phyloP scores from a whole-genome alignment of 2,113 vertebrate genomes.

The Forbesichthys papilliferus region DNA sequence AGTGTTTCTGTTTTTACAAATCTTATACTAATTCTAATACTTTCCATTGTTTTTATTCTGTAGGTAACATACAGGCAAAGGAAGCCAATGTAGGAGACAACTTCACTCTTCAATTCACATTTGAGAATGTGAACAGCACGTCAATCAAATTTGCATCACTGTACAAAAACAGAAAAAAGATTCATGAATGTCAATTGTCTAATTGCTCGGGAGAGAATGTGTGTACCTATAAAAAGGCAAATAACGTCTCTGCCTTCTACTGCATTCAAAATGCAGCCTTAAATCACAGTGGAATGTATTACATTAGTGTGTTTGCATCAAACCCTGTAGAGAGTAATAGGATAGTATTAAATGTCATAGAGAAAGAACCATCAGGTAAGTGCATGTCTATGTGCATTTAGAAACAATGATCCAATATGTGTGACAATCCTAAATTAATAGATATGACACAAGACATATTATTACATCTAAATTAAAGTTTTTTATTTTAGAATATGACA shows the following conservation, averaged over 20 bases:
- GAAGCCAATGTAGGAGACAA: conserved; percentile 20
- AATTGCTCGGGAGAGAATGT: rapidly evolving
- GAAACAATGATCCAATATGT: too few relatives aligned
- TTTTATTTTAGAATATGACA: too few relatives aligned
- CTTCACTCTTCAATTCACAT: conserved; percentile 47
- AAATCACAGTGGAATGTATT: conserved; percentile 25
- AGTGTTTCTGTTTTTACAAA: too few relatives aligned
- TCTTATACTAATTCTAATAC: too few relatives aligned
- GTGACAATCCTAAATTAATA: too few relatives aligned
- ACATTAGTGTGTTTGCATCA: background rate
- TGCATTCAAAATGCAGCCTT: conserved; percentile 24
- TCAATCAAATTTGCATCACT: rapidly evolving
- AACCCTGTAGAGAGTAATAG: background rate
- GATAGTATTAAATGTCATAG: conserved; percentile 17
- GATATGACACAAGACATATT: too few relatives aligned
- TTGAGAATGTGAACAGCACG: background rate
- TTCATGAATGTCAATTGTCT: rapidly evolving
- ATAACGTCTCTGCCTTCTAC: conserved; percentile 6
- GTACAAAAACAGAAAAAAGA: conserved; percentile 20
- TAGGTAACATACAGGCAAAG: conserved; percentile 28
- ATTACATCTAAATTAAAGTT: too few relatives aligned
- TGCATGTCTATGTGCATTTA: too few relatives aligned
- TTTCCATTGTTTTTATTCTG: background rate
- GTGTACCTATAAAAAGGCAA: background rate
- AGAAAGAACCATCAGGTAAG: conserved; percentile 34